These are phyloP conservation scores for Ammodytes dubius DNA, from an alignment of 2,113 vertebrate species.

Conservation along the genomic window DNA sequence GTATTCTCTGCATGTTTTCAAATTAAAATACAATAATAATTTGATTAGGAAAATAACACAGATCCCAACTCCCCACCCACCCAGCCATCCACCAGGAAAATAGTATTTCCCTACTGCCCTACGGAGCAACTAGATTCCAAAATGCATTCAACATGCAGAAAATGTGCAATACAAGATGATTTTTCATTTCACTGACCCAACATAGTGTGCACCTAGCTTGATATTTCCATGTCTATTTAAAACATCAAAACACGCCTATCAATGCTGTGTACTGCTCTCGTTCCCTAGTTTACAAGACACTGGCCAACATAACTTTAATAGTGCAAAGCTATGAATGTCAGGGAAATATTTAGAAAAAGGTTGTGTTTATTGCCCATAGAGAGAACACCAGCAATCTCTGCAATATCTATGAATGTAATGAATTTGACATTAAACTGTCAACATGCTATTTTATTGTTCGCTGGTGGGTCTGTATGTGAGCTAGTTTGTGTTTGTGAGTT, in stretches of 20 bases:
- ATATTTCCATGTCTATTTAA: conserved; percentile 38
- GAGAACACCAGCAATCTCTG: conserved; percentile 56
- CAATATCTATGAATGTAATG: conserved; percentile 68
- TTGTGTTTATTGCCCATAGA: conserved; percentile 46
- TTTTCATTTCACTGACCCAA: conserved; percentile 21
- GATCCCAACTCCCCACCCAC: not conserved
- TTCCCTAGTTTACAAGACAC: conserved; percentile 31
- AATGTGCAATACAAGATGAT: not conserved
- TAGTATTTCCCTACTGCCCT: not conserved
- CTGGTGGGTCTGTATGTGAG: not conserved
- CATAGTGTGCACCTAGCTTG: conserved; percentile 7
- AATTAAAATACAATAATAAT: conserved; percentile 11
- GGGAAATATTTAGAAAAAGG: conserved; percentile 52
- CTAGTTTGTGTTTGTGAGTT: conserved; percentile 32
- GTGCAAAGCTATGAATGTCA: conserved; percentile 40
- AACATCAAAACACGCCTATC: conserved; percentile 41
- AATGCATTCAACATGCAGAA: conserved; percentile 32
- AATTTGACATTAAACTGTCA: conserved; percentile 80
- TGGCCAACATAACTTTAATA: conserved; percentile 42
- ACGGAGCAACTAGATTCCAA: conserved; percentile 8
- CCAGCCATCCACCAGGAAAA: conserved; percentile 1
- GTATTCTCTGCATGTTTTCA: conserved; percentile 1
- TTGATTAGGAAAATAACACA: conserved; percentile 5
- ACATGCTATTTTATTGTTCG: conserved; percentile 27
- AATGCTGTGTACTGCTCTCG: not conserved